Conservation (phyloP, 1,140 invertebrate genomes). For the Drosophila insularis region DNA sequence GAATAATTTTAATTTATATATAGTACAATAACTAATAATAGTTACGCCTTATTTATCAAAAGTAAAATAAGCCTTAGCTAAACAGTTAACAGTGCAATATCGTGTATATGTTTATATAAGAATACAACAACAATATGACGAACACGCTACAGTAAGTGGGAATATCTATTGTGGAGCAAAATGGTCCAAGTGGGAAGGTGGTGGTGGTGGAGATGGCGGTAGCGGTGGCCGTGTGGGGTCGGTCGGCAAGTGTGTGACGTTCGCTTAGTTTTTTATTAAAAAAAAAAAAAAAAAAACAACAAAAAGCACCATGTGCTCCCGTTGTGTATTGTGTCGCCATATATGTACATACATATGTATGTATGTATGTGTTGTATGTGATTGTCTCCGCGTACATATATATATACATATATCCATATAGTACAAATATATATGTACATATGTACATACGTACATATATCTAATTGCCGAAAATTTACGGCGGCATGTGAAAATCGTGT, state of each 20-base stretch:
- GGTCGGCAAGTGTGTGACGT: constrained; percentile 13
- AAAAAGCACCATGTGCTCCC: constrained; percentile 43
- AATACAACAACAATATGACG: constrained; percentile 50
- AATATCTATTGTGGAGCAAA: not conserved
- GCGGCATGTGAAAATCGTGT: constrained; percentile 64
- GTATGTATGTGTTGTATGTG: not conserved
- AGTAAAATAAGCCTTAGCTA: constrained; percentile 16
- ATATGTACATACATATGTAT: not conserved
- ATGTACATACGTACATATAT: constrained; percentile 5
- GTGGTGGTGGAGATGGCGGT: not conserved
- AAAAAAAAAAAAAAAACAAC: constrained; percentile 10
- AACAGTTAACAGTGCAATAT: constrained; percentile 46
- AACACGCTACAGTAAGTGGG: constrained; percentile 67
- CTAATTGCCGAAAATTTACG: constrained; percentile 70
- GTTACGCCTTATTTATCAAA: not conserved
- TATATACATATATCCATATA: not conserved
- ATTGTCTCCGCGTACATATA: not conserved
- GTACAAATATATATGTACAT: not conserved
- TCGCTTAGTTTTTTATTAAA: constrained; percentile 44
- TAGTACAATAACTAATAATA: not conserved
- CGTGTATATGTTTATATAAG: constrained; percentile 77
- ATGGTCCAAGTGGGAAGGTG: not conserved
- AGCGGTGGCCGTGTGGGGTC: not conserved
- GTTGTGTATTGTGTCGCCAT: constrained; percentile 19
- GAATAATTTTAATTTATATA: constrained; percentile 8